A percentile compares a stretch with the other conserved stretches of the same genome.
phyloP scores from a whole-genome alignment of 2,888 invertebrate genomes.

The Osmoderma eremita region DNA sequence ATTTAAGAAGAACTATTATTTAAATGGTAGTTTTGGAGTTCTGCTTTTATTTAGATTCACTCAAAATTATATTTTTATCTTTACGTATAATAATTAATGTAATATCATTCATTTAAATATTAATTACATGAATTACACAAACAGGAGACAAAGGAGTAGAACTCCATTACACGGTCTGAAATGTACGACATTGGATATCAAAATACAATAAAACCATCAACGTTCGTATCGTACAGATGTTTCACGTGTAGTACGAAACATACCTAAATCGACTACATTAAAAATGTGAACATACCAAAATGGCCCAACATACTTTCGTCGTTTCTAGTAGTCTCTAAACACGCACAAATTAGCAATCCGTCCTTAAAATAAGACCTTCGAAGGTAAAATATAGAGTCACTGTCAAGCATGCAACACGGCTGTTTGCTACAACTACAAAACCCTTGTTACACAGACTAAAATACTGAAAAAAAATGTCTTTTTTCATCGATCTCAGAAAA shows the following conservation, averaged over 20 bases:
- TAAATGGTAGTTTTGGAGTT: constrained; percentile 11
- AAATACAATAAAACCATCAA: constrained; percentile 58
- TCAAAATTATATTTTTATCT: constrained; percentile 19
- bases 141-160: constrained; percentile 53
- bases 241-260: constrained; percentile 45
- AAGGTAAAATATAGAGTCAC: constrained; percentile 49
- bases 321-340: constrained; percentile 34
- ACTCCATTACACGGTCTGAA: constrained; percentile 56
- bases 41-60: constrained; percentile 21
- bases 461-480: constrained; percentile 26
- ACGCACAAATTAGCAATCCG: constrained; percentile 36
- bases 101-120: constrained; percentile 14
- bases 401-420: constrained; percentile 56
- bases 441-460: constrained; percentile 59
- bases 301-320: constrained; percentile 48
- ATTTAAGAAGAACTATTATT: constrained; percentile 27
- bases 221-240: constrained; percentile 54
- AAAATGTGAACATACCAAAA: constrained; percentile 50
- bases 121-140: constrained; percentile 30
- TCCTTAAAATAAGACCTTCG: constrained; percentile 40
- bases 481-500: constrained; percentile 17
- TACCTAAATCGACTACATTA: constrained; percentile 23
- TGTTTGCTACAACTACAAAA: constrained; percentile 56
- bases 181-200: constrained; percentile 56
- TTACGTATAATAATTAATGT: constrained; percentile 11